Evolutionary conservation across 2,113 vertebrate genomes (phyloP).

Genomic region (Manacus vitellinus): DNA sequence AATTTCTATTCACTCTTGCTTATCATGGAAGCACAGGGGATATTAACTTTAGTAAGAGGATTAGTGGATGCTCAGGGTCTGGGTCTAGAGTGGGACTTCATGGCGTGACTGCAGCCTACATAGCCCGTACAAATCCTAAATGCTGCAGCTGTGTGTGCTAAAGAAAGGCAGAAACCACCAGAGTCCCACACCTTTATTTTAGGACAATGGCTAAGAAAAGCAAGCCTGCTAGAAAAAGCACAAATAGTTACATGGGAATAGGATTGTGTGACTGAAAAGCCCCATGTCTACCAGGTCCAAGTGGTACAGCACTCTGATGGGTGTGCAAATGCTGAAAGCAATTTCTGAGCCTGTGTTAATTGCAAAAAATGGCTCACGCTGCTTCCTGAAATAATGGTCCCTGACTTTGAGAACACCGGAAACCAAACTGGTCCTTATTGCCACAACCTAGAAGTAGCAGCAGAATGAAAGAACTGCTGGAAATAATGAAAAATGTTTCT

Average conservation of each 20-base stretch:
- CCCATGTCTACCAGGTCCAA: not conserved
- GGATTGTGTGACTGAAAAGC: not conserved
- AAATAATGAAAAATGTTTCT: not conserved
- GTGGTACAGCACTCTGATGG: not conserved
- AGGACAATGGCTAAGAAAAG: not conserved
- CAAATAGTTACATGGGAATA: not conserved
- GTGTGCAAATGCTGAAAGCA: not conserved
- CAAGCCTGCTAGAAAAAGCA: not conserved
- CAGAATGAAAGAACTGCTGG: not conserved
- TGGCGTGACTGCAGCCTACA: not conserved
- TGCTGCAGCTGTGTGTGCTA: not conserved
- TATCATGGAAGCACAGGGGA: conserved; percentile 43
- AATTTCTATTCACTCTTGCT: conserved; percentile 44
- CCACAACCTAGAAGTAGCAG: not conserved
- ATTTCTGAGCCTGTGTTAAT: not conserved
- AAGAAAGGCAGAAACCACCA: not conserved
- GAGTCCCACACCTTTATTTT: not conserved
- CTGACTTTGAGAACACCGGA: rapidly evolving
- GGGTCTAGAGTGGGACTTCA: conserved; percentile 10
- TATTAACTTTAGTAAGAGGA: conserved; percentile 64
- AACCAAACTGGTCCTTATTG: not conserved
- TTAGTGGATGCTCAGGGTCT: conserved; percentile 18
- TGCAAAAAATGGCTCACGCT: not conserved
- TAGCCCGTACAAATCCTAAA: not conserved
- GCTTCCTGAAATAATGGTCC: rapidly evolving